These are phyloP conservation scores for Acholoe squamosa DNA, from an alignment of 2,888 invertebrate genomes.

Conservation along the genomic window DNA sequence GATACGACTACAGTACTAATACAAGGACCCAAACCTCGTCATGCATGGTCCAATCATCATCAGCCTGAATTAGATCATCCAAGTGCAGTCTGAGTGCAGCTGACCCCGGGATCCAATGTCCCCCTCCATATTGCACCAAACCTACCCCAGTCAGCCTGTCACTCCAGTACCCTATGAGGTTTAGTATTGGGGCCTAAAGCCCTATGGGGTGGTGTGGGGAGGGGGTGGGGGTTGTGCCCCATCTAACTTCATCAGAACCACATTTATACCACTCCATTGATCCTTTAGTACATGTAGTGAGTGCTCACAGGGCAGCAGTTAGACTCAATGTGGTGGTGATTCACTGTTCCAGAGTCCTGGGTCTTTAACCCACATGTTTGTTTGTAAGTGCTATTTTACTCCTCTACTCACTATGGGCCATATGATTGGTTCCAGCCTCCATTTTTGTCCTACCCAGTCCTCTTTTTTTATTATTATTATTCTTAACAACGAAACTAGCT, in stretches of 20 bases:
- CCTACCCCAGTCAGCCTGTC: neutral
- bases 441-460: too few relatives aligned
- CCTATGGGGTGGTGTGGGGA: too few relatives aligned
- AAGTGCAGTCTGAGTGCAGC: neutral
- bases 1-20: too few relatives aligned
- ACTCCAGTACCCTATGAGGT: slow-evolving; percentile 6
- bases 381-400: neutral
- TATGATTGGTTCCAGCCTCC: too few relatives aligned
- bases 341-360: neutral
- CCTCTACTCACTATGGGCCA: too few relatives aligned
- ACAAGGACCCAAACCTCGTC: too few relatives aligned
- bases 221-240: neutral
- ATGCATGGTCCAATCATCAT: too few relatives aligned
- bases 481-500: too few relatives aligned
- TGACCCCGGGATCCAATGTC: slow-evolving; percentile 1
- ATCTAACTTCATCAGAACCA: neutral
- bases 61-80: neutral
- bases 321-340: neutral
- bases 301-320: too few relatives aligned
- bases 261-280: neutral
- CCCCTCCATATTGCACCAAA: neutral
- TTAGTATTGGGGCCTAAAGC: too few relatives aligned
- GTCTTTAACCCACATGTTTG: neutral
- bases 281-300: neutral
- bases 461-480: too few relatives aligned